Conservation (phyloP, 2,797 vertebrate species). For the Paedocypris micromegethes region DNA sequence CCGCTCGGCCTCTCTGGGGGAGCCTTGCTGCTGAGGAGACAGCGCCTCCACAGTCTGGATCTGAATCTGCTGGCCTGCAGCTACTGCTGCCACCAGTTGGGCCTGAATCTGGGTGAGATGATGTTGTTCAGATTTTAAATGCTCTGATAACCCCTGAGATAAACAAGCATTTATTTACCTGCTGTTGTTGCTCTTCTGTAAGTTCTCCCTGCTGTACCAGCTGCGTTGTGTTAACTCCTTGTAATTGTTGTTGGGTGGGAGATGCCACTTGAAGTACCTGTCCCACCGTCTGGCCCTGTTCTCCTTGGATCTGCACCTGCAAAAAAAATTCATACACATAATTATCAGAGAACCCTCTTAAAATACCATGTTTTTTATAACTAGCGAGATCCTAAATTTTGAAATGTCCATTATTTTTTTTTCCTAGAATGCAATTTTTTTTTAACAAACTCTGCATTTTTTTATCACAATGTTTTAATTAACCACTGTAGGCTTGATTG, state of each 20-base stretch:
- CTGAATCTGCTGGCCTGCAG: conserved; percentile 90
- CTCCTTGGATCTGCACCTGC: conserved; percentile 88
- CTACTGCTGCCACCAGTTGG: conserved; percentile 76
- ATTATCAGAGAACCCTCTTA: no score
- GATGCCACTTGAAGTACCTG: conserved; percentile 89
- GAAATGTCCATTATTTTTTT: background rate
- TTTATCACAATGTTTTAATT: no score
- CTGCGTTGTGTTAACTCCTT: conserved; percentile 77
- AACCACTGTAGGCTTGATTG: no score
- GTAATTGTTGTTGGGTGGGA: conserved; percentile 82
- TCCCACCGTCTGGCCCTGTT: conserved; percentile 79
- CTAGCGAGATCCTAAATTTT: background rate
- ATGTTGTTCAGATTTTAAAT: background rate
- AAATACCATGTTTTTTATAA: background rate
- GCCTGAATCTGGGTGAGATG: conserved; percentile 69
- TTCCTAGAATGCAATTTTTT: no score
- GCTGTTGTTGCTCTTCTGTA: conserved; percentile 94
- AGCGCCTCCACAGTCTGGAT: conserved; percentile 93
- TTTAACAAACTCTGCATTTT: no score
- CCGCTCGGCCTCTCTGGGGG: conserved; percentile 82
- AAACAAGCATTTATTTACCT: conserved; percentile 58
- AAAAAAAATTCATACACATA: background rate
- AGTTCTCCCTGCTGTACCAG: conserved; percentile 91
- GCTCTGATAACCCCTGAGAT: background rate
- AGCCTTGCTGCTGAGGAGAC: conserved; percentile 84